Conservation (phyloP, 2,888 invertebrate genomes). For the Lampropteryx suffumata region DNA sequence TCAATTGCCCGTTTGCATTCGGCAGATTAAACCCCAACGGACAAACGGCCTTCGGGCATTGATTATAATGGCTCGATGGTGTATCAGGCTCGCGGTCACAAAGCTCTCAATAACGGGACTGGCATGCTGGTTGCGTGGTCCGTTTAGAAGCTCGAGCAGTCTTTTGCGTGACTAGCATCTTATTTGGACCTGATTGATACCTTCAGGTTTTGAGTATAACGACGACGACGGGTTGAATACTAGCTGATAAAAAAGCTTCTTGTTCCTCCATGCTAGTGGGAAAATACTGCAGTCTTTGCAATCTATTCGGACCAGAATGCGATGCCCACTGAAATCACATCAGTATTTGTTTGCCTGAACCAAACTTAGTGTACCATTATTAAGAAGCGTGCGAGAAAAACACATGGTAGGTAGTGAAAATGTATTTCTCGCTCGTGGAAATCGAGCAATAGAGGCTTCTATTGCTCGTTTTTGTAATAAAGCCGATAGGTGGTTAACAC, state of each 20-base stretch:
- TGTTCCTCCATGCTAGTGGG: too few species aligned
- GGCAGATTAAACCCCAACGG: constrained; percentile 31
- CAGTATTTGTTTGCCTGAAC: not conserved
- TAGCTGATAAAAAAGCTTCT: too few species aligned
- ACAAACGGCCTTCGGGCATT: constrained; percentile 30
- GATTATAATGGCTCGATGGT: constrained; percentile 29
- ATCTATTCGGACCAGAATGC: too few species aligned
- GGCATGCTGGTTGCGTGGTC: not conserved
- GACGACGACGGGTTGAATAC: too few species aligned
- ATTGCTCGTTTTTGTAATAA: constrained; percentile 2
- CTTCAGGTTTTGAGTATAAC: too few species aligned
- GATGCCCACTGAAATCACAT: too few species aligned
- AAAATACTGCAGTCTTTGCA: too few species aligned
- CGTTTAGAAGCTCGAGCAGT: too few species aligned
- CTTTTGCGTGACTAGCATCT: too few species aligned
- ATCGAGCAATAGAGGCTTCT: not conserved
- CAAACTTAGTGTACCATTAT: too few species aligned
- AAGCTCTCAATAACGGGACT: constrained; percentile 10
- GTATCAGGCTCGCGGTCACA: constrained; percentile 4
- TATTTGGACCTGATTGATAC: too few species aligned
- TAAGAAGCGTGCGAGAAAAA: not conserved
- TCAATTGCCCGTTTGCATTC: constrained; percentile 34
- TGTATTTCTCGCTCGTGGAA: constrained; percentile 1
- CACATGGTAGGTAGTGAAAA: not conserved
- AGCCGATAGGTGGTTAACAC: constrained; percentile 8